These are phyloP conservation scores for Bombus huntii DNA, from an alignment of 1,140 invertebrate species.

Conservation along the genomic window DNA sequence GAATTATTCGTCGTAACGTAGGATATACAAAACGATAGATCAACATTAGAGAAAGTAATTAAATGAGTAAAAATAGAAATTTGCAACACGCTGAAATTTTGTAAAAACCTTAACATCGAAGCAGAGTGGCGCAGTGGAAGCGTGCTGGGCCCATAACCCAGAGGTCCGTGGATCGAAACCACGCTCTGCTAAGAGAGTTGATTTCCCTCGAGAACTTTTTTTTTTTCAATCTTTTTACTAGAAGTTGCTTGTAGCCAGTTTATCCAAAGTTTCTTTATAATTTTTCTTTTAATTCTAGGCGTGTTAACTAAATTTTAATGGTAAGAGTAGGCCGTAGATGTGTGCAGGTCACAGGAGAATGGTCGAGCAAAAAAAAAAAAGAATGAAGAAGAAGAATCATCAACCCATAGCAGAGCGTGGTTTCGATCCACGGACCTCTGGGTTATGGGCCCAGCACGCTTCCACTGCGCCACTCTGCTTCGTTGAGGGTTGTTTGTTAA, in stretches of 20 bases:
- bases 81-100: background rate
- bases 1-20: no score
- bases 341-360: background rate
- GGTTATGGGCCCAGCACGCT: constrained; percentile 99
- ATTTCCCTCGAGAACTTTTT: background rate
- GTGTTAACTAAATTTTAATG: background rate
- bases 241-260: no score
- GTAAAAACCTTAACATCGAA: constrained; percentile 54
- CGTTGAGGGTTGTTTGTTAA: background rate
- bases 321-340: background rate
- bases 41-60: background rate
- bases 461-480: constrained; percentile 98
- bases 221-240: background rate
- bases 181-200: constrained; percentile 87
- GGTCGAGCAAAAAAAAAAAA: background rate
- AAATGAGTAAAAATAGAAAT: background rate
- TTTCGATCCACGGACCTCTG: constrained; percentile 98
- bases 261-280: background rate
- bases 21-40: background rate
- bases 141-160: constrained; percentile 99
- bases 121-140: constrained; percentile 99
- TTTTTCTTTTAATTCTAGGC: background rate
- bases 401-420: constrained; percentile 89
- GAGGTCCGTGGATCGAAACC: constrained; percentile 98
- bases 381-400: background rate